These are phyloP conservation scores for Chaitophorus viminalis DNA, from an alignment of 2,888 invertebrate species.

Conservation along the genomic window DNA sequence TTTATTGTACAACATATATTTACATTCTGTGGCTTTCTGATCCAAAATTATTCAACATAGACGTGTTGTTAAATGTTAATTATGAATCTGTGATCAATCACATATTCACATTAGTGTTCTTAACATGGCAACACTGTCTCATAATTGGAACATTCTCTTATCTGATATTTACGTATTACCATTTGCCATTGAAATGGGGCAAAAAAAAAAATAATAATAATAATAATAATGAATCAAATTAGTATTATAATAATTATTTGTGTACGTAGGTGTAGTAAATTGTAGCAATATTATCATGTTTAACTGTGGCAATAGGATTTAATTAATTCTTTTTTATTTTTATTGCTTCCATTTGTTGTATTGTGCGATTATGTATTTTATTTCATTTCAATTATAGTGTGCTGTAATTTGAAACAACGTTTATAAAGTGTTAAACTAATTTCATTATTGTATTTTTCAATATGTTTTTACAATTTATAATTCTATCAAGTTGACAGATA, in stretches of 20 bases:
- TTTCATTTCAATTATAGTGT: background rate
- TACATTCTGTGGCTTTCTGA: too few species aligned
- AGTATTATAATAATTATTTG: conserved; percentile 30
- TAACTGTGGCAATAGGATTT: background rate
- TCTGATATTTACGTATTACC: conserved; percentile 38
- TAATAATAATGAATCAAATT: conserved; percentile 26
- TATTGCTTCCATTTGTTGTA: background rate
- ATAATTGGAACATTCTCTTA: conserved; percentile 23
- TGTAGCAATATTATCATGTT: conserved; percentile 21
- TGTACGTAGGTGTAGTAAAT: conserved; percentile 36
- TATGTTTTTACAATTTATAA: conserved; percentile 34
- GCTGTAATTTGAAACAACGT: background rate
- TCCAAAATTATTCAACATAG: too few species aligned
- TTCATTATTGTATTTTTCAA: conserved; percentile 16
- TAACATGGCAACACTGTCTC: conserved; percentile 25
- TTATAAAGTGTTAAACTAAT: background rate
- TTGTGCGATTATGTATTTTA: background rate
- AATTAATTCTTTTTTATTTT: background rate
- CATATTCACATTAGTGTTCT: background rate
- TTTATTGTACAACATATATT: too few species aligned
- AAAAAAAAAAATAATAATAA: conserved; percentile 21
- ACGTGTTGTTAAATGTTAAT: background rate
- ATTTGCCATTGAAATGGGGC: conserved; percentile 9
- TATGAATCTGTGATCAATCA: background rate
- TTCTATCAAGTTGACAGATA: conserved; percentile 47